Base-by-base conservation (phyloP, 2,888 invertebrate genomes). In the Fragum fragum region DNA sequence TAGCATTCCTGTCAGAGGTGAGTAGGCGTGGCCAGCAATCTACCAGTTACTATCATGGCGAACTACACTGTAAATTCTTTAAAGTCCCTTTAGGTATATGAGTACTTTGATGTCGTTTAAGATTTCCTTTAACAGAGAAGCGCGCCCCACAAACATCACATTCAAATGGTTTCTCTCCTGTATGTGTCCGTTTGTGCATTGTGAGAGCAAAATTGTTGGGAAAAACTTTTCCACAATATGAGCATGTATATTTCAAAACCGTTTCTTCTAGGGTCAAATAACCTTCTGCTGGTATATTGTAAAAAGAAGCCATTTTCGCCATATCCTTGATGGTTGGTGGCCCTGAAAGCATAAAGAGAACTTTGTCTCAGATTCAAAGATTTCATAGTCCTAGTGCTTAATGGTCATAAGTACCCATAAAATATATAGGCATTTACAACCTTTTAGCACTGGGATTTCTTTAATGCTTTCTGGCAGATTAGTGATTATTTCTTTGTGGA, bases 121-220 rank as follows among this genome's bases (percentile, higher is more conserved):
- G 76, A 53, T 85, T 85, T 42, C 85, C 85, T 66, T 85, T 85
- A 23, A 79, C 82, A 9, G 79, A 79, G 47, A 85, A 85, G 5
- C 72, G 52, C 11, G 71, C 70, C 0, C 78, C 79, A 70, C 85
- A 85, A 71, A 80, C 59, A 21, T 82, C 81, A 78, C 85, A 85
- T 52, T 68, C 70, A 68, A 81, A 85, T 11, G 85, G 85, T 59
- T 82, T 85, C 36, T 85, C 85, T 11, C 85, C 85, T 14, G 85
- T 81, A 52, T 84, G 84, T 57, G 55, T 71, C 7, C 84, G 26
- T 7, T 66, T 28, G 57, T 84, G 84, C 84, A 84, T 84, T 16
- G 68, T 75, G 2, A 84, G 55, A 23, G 84, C 84, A 73, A 81
- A 84, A 0, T 66, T 75, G 47, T 75, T 79, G 1, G 78, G 57